Base-by-base conservation (phyloP, 2,797 vertebrate genomes). In the Phoebastria nigripes region DNA sequence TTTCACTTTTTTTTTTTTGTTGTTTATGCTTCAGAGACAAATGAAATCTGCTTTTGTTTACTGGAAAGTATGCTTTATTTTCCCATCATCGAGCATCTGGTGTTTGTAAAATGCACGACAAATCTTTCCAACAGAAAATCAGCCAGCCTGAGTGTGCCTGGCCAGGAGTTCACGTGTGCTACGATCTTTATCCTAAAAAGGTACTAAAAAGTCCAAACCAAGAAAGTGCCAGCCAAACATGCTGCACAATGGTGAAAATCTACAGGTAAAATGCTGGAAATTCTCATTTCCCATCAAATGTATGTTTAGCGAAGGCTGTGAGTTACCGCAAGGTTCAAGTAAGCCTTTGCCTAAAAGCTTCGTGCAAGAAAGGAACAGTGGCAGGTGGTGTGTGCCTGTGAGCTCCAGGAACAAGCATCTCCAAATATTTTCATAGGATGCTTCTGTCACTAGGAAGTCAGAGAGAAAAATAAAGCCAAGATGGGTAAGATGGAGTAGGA, bases 11-110 rank as follows among this genome's bases (percentile, higher is more conserved):
- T 39, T 39, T 24, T 44, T 33, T 52, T 49, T 55, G 29, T 52
- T 90, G 82, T 82, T 91, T 91, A 55, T 93, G 78, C 86, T 59
- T 37, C 47, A 29, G 71, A 96, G 84, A 89, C 83, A 78, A 88
- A 92, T 58, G 58, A 87, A 85, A 54, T 46, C 84, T 87, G 91
- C 89, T 94, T 95, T 95, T 96, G 96, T 96, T 97, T 96, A 96
- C 92, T 85, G 94, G 72, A 94, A 95, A 96, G 79, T 46, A 85
- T 87, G 88, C 87, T 96, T 92, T 94, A 93, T 96, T 96, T 93
- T 88, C 87, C 84, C 67, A 15, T 89, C 41, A 3, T 87, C 4
- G 7, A 95, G 94, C 95, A 97, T 95, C 96, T 96, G 96, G 84
- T 92, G 94, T 94, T 95, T 92, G 94, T 87, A 94, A 95, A 74